These are phyloP conservation scores for Miniopterus natalensis DNA, from an alignment of 2,113 vertebrate species.

Conservation along the genomic window DNA sequence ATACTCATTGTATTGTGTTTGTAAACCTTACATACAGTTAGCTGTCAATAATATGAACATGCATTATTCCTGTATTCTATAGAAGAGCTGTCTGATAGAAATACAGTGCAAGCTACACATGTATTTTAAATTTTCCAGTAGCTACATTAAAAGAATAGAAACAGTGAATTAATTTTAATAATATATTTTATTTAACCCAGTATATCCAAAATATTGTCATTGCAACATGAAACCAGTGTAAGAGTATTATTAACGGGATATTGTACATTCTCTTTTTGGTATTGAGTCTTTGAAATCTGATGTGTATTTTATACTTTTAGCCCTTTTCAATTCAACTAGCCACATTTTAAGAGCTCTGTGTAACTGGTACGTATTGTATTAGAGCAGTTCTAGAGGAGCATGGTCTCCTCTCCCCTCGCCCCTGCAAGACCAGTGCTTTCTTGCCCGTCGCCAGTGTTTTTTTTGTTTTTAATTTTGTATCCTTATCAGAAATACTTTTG, in stretches of 20 bases:
- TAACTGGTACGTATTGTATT: not conserved
- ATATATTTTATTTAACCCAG: not conserved
- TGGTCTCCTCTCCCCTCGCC: not conserved
- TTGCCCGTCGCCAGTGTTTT: not conserved
- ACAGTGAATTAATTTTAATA: conserved; percentile 20
- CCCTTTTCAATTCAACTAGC: not conserved
- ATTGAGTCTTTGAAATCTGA: conserved; percentile 57
- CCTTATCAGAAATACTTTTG: not conserved
- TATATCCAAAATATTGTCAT: not conserved
- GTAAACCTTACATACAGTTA: not conserved
- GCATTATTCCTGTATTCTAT: not conserved
- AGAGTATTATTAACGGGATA: not conserved
- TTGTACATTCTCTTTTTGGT: conserved; percentile 43
- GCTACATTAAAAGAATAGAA: not conserved
- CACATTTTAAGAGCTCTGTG: not conserved
- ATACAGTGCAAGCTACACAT: not conserved
- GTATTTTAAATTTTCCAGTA: conserved; percentile 28
- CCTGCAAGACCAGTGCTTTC: not conserved
- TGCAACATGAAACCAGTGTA: not conserved
- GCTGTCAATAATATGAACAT: not conserved
- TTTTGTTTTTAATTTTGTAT: not conserved
- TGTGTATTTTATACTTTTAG: conserved; percentile 18
- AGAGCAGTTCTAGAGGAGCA: not conserved
- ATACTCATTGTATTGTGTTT: not conserved
- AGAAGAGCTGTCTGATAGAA: not conserved